Evolutionary conservation across 2,113 vertebrate species (phyloP).

Genomic region (Engraulis encrasicolus): DNA sequence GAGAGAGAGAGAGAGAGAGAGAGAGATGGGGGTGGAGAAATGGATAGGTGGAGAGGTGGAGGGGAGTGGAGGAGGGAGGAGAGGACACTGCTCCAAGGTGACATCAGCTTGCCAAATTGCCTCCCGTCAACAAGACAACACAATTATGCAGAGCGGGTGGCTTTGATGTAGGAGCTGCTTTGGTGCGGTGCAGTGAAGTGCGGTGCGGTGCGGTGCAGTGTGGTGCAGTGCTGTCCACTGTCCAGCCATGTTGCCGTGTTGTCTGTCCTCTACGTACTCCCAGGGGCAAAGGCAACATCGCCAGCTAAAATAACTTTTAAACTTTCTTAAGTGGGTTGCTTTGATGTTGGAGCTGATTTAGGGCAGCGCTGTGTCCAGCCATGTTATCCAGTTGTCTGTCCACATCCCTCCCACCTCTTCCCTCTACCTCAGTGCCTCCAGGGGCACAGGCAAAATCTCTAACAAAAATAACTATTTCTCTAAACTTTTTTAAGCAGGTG

Average conservation of each 20-base stretch:
- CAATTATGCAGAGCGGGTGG: background rate
- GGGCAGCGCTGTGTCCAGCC: background rate
- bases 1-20: background rate
- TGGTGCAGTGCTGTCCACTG: too few species aligned
- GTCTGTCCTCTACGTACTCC: background rate
- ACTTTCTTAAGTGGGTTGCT: too few species aligned
- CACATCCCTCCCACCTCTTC: too few species aligned
- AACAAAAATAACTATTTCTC: background rate
- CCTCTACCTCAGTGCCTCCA: too few species aligned
- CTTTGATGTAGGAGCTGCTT: background rate
- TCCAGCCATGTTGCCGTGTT: too few species aligned
- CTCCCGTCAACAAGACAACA: conserved; percentile 15
- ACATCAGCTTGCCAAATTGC: conserved; percentile 6
- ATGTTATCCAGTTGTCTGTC: background rate
- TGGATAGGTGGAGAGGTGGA: too few species aligned
- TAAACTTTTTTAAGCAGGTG: too few species aligned
- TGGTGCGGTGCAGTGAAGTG: background rate
- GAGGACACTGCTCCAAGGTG: background rate
- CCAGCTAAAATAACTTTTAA: background rate
- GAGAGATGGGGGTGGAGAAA: too few species aligned
- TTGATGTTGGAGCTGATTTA: too few species aligned
- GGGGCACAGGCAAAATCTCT: background rate
- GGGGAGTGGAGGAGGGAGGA: background rate
- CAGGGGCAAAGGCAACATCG: background rate
- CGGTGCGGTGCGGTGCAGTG: background rate